Evolutionary conservation across 2,113 vertebrate species (phyloP).

Genomic region (Mixornis gularis): DNA sequence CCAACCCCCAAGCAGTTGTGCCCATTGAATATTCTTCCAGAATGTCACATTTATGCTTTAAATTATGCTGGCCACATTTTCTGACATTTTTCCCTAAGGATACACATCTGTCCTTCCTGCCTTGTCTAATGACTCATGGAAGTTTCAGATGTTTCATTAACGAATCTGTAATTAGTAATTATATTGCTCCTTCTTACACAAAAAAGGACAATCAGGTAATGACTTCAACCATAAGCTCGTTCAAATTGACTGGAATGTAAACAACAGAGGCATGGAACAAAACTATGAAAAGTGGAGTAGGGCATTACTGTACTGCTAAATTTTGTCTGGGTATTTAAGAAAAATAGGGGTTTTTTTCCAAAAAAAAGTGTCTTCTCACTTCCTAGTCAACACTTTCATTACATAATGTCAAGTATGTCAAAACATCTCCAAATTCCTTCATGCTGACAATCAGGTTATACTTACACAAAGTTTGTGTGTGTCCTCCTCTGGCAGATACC

Average conservation of each 20-base stretch:
- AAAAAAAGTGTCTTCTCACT: neutral
- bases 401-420: constrained; percentile 32
- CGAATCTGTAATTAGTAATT: neutral
- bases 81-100: neutral
- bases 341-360: neutral
- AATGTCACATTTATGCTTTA: neutral
- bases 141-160: neutral
- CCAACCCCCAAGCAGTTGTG: neutral
- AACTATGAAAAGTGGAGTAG: neutral
- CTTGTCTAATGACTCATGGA: neutral
- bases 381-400: constrained; percentile 45
- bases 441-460: neutral
- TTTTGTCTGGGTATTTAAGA: neutral
- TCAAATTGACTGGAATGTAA: constrained; percentile 17
- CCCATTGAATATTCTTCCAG: neutral
- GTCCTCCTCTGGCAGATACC: constrained; percentile 15
- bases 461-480: constrained; percentile 37
- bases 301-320: neutral
- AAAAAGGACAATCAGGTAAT: neutral
- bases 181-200: neutral
- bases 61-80: neutral
- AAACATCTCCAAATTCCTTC: constrained; percentile 33
- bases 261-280: neutral
- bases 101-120: neutral
- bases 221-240: neutral